Percentiles rank a stretch among this genome's conserved stretches.
Conservation (phyloP, 2,113 vertebrate species). For the Emydocephalus ijimae region DNA sequence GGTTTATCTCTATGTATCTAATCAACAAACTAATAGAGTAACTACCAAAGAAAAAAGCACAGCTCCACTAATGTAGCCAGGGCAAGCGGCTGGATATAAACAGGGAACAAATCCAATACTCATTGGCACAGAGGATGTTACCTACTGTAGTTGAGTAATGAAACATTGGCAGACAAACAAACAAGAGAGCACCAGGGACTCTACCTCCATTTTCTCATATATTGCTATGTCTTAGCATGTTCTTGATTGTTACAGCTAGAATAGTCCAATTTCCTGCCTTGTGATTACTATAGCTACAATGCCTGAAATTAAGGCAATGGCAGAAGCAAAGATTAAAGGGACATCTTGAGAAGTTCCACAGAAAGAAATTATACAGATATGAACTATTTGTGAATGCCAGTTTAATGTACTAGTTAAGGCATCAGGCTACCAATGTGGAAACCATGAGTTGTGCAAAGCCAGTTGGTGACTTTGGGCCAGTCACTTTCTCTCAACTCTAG, state of each 20-base stretch:
- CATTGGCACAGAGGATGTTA: not conserved
- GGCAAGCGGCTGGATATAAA: not conserved
- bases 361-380: not conserved
- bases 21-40: not conserved
- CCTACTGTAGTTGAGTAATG: not conserved
- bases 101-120: not conserved
- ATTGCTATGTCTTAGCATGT: conserved; percentile 18
- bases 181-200: not conserved
- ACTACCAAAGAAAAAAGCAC: not conserved
- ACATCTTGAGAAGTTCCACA: conserved; percentile 22
- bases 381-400: not conserved
- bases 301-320: not conserved
- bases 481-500: not conserved
- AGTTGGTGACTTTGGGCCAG: not conserved
- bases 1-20: not conserved
- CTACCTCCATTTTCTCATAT: conserved; percentile 21
- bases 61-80: not conserved
- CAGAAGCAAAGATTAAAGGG: conserved; percentile 1
- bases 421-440: not conserved
- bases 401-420: not conserved
- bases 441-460: not conserved
- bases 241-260: conserved; percentile 1
- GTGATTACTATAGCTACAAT: not conserved
- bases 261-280: not conserved
- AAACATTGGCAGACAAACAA: not conserved